These are phyloP conservation scores for Apotomis betuletana DNA, from an alignment of 2,888 invertebrate species.

Conservation along the genomic window DNA sequence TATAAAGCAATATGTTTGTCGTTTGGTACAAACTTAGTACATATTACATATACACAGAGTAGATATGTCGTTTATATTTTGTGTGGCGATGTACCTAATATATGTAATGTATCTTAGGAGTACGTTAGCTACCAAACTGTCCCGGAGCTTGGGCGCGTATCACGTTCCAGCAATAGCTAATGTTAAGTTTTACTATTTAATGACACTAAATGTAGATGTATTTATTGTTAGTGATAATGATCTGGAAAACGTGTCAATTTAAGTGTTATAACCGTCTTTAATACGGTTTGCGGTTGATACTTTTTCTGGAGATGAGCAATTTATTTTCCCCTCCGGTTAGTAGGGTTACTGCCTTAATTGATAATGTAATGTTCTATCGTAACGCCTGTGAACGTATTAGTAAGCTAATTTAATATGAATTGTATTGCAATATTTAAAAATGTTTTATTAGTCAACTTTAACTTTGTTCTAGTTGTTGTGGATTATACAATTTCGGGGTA, in stretches of 20 bases:
- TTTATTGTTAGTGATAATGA: constrained; percentile 32
- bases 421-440: constrained; percentile 27
- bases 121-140: constrained; percentile 25
- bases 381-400: constrained; percentile 8
- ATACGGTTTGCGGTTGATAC: constrained; percentile 16
- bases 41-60: constrained; percentile 38
- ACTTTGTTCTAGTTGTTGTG: constrained; percentile 26
- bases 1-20: constrained; percentile 36
- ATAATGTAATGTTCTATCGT: constrained; percentile 22
- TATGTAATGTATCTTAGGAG: constrained; percentile 30
- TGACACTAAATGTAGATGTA: constrained; percentile 42
- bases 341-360: constrained; percentile 23
- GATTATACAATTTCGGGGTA: constrained; percentile 13
- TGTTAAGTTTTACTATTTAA: constrained; percentile 34
- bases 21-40: constrained; percentile 39
- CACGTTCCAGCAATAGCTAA: constrained; percentile 36
- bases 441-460: constrained; percentile 16
- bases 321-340: constrained; percentile 29
- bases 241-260: constrained; percentile 30
- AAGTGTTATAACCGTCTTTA: constrained; percentile 1
- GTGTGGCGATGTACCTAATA: constrained; percentile 38
- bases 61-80: constrained; percentile 34
- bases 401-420: constrained; percentile 25
- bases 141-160: constrained; percentile 23
- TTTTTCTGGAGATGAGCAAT: constrained; percentile 15